phyloP scores from a whole-genome alignment of 2,888 invertebrate species.

The Hypomecis punctinalis region DNA sequence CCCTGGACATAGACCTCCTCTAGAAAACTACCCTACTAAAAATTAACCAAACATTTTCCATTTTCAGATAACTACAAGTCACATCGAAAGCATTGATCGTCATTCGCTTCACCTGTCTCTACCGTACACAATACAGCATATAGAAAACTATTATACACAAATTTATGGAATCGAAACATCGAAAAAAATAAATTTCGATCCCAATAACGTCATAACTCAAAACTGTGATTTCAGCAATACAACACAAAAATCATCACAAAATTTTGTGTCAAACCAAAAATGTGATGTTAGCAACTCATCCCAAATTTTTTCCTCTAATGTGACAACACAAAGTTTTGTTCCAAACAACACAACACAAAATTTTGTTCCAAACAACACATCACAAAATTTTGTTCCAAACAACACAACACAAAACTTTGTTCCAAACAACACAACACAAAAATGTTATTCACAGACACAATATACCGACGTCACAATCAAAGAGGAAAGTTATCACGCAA shows the following conservation, averaged over 20 bases:
- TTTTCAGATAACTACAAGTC: conserved; percentile 48
- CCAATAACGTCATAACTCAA: neutral
- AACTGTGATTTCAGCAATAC: neutral
- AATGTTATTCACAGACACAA: neutral
- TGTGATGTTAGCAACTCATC: conserved; percentile 11
- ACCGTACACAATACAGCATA: conserved; percentile 26
- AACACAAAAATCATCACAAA: neutral
- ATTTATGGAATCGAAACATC: no score
- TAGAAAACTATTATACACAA: neutral
- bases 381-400: neutral
- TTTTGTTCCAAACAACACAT: neutral
- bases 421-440: neutral
- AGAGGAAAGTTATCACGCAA: conserved; percentile 15
- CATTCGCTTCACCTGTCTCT: conserved; percentile 20
- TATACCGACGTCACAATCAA: conserved; percentile 14
- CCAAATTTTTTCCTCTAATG: neutral
- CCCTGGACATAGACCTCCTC: neutral
- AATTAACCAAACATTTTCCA: neutral
- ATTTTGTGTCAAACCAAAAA: conserved; percentile 7
- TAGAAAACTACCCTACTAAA: neutral
- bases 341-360: neutral
- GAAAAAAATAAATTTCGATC: no score
- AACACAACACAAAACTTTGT: conserved; percentile 6
- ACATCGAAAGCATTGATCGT: conserved; percentile 43
- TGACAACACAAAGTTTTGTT: conserved; percentile 4